Conservation (phyloP, 2,797 vertebrate genomes). For the Tapera naevia region DNA sequence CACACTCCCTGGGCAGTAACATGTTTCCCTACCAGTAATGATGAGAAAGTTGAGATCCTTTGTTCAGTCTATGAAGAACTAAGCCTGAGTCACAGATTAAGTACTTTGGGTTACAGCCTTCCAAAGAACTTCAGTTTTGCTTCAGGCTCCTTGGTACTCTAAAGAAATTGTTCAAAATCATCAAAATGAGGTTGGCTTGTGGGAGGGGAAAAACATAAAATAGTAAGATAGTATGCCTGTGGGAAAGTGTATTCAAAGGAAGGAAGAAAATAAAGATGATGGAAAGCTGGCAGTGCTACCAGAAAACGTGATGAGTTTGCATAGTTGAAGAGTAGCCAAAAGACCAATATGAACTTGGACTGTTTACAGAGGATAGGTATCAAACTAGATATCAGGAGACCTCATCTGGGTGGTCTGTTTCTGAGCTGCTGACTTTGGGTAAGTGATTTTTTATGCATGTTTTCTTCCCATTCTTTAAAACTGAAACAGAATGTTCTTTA, state of each 20-base stretch:
- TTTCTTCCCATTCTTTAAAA: not conserved
- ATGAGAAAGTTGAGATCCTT: not conserved
- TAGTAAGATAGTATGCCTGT: not conserved
- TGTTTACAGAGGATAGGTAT: not conserved
- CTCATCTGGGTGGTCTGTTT: not conserved
- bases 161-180: not conserved
- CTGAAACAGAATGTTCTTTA: not conserved
- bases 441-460: not conserved
- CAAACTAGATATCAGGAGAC: not conserved
- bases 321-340: not conserved
- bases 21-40: not conserved
- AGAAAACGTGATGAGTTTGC: not conserved
- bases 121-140: not conserved
- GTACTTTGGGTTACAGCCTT: not conserved
- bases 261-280: not conserved
- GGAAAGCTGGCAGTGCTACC: not conserved
- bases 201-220: not conserved
- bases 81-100: not conserved
- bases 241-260: not conserved
- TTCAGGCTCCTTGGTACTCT: not conserved
- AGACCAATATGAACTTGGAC: not conserved
- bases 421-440: not conserved
- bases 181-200: not conserved
- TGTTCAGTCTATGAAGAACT: not conserved
- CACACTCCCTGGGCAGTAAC: not conserved